Evolutionary conservation across 2,113 vertebrate genomes (phyloP).

Genomic region (Scomber scombrus): DNA sequence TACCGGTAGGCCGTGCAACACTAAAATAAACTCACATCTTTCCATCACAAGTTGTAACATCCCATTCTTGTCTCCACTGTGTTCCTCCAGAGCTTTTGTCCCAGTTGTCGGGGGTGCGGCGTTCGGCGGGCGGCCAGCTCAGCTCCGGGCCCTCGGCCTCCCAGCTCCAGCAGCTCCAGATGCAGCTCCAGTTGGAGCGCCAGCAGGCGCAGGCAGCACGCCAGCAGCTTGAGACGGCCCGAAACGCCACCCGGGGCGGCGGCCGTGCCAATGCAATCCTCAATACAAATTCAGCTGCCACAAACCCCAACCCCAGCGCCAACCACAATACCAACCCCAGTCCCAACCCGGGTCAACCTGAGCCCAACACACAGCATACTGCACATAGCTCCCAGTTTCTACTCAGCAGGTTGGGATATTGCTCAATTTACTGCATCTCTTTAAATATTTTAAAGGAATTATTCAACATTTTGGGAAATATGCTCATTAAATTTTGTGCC

Average conservation of each 20-base stretch:
- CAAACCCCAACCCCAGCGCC: constrained; percentile 88
- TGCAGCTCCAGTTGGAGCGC: constrained; percentile 97
- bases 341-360: constrained; percentile 74
- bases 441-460: too few relatives aligned
- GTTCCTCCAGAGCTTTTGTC: constrained; percentile 93
- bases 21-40: too few relatives aligned
- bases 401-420: constrained; percentile 90
- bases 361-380: constrained; percentile 71
- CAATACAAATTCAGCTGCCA: constrained; percentile 86
- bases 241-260: constrained; percentile 91
- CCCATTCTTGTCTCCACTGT: background rate
- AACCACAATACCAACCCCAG: constrained; percentile 91
- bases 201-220: constrained; percentile 97
- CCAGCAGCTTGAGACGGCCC: constrained; percentile 96
- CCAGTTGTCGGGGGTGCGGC: constrained; percentile 97
- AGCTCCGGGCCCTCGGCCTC: constrained; percentile 98
- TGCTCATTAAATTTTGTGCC: too few relatives aligned
- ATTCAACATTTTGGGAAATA: too few relatives aligned
- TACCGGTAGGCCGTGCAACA: too few relatives aligned
- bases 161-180: constrained; percentile 98
- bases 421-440: background rate
- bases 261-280: constrained; percentile 93
- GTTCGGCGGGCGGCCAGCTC: constrained; percentile 96
- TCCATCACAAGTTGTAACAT: background rate
- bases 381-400: constrained; percentile 96